These are phyloP conservation scores for Dicrurus megarhynchus DNA, from an alignment of 2,113 vertebrate genomes.

Conservation along the genomic window DNA sequence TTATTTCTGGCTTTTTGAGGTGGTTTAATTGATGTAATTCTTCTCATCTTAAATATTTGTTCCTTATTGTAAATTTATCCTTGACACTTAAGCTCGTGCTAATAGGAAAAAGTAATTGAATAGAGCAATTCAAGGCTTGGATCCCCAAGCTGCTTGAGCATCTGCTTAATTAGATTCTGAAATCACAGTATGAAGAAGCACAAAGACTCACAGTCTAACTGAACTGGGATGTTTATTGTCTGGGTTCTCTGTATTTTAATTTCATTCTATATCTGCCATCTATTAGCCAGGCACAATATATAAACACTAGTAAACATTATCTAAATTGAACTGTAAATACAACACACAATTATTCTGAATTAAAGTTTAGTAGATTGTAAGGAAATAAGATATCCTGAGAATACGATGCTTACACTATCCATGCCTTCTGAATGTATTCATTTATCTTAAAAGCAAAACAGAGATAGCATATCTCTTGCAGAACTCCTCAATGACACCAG, in stretches of 20 bases:
- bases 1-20: not conserved
- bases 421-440: not conserved
- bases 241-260: not conserved
- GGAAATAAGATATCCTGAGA: not conserved
- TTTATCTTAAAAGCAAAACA: slow-evolving; percentile 11
- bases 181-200: slow-evolving; percentile 17
- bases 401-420: not conserved
- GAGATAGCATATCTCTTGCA: not conserved
- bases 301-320: not conserved
- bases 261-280: not conserved
- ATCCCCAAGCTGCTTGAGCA: not conserved
- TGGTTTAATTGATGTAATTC: not conserved
- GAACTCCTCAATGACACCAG: not conserved
- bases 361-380: not conserved
- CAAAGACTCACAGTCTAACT: not conserved
- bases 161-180: slow-evolving; percentile 14
- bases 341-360: not conserved
- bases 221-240: slow-evolving; percentile 6
- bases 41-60: not conserved
- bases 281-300: not conserved
- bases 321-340: not conserved
- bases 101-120: not conserved
- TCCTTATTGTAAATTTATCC: slow-evolving; percentile 6
- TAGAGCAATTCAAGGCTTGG: not conserved
- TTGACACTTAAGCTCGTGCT: not conserved